phyloP scores from a whole-genome alignment of 2,888 invertebrate genomes.

The Drosophila mimetica region DNA sequence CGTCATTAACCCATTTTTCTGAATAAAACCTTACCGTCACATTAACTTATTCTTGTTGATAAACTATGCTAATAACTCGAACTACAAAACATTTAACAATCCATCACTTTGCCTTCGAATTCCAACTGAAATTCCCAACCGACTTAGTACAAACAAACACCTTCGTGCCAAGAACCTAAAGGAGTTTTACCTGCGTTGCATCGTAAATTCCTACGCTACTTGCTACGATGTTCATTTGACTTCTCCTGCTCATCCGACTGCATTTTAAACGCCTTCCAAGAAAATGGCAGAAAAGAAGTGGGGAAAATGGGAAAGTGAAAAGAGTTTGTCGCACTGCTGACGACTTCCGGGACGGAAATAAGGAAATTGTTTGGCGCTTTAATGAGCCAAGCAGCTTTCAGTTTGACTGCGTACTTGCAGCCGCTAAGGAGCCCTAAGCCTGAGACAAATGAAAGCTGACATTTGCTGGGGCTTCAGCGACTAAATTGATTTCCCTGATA shows the following conservation, averaged over 20 bases:
- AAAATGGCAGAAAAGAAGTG: background rate
- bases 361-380: conserved; percentile 61
- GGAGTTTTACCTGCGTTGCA: conserved; percentile 5
- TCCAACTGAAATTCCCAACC: conserved; percentile 4
- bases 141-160: conserved; percentile 4
- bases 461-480: conserved; percentile 21
- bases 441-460: conserved; percentile 46
- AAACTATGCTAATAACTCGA: too few relatives aligned
- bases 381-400: conserved; percentile 62
- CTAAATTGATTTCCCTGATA: conserved; percentile 58
- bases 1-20: too few relatives aligned
- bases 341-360: conserved; percentile 57
- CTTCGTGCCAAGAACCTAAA: background rate
- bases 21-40: too few relatives aligned
- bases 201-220: conserved; percentile 37
- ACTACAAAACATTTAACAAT: too few relatives aligned
- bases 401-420: conserved; percentile 11
- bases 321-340: conserved; percentile 46
- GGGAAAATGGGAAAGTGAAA: conserved; percentile 17
- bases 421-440: conserved; percentile 33
- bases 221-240: conserved; percentile 9
- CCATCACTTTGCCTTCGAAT: too few relatives aligned
- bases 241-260: background rate
- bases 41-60: too few relatives aligned
- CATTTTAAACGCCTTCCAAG: background rate